Conservation (phyloP, 2,888 invertebrate genomes). For the Dynastes tityus region DNA sequence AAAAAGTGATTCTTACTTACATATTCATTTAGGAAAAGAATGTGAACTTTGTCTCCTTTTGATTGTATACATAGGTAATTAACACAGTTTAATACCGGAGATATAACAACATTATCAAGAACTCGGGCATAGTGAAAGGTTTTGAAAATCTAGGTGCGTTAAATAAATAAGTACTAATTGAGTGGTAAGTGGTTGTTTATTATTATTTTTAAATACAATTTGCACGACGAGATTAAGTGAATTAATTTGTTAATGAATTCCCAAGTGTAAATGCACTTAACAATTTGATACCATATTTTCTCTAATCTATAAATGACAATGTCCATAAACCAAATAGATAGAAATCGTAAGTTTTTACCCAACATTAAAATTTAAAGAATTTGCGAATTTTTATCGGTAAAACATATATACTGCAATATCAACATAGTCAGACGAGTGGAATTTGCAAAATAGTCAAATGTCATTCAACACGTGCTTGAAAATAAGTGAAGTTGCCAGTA, state of each 20-base stretch:
- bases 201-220: neutral
- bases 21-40: neutral
- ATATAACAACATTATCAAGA: neutral
- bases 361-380: neutral
- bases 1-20: neutral
- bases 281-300: too few species aligned
- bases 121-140: neutral
- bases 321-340: too few species aligned
- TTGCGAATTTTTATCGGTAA: slow-evolving; percentile 1
- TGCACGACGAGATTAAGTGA: neutral
- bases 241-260: too few species aligned
- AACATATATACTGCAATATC: slow-evolving; percentile 31
- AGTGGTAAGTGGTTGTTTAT: slow-evolving; percentile 22
- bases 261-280: too few species aligned
- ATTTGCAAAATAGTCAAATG: slow-evolving; percentile 27
- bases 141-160: neutral
- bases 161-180: slow-evolving; percentile 6
- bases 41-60: slow-evolving; percentile 14
- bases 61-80: slow-evolving; percentile 5
- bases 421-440: neutral
- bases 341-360: neutral
- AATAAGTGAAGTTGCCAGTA: neutral
- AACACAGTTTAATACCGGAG: neutral
- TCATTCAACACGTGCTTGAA: slow-evolving; percentile 35
- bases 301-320: too few species aligned